phyloP scores from a whole-genome alignment of 1,140 invertebrate genomes.

The Ectropis grisescens region DNA sequence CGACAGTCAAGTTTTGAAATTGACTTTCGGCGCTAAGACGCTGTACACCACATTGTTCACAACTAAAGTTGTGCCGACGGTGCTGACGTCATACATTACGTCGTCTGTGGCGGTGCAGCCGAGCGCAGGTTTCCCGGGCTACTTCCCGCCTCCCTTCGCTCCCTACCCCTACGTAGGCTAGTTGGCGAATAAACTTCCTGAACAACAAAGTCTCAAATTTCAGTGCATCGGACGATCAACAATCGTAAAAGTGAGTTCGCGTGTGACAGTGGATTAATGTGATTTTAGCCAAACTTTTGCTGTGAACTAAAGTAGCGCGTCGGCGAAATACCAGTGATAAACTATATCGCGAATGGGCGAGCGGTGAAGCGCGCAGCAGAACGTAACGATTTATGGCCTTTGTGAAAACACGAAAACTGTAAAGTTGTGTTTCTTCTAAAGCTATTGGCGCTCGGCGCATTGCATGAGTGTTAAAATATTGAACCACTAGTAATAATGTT shows the following conservation, averaged over 20 bases:
- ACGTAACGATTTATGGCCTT: conserved; percentile 34
- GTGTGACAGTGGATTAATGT: too few species aligned
- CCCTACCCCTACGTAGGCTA: conserved; percentile 82
- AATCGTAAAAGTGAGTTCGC: too few species aligned
- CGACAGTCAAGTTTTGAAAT: conserved; percentile 84
- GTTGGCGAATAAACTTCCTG: too few species aligned
- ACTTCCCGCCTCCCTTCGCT: conserved; percentile 81
- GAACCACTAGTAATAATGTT: too few species aligned
- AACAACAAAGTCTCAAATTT: too few species aligned
- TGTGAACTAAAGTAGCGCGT: too few species aligned
- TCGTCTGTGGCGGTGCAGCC: conserved; percentile 82
- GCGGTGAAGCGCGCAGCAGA: conserved; percentile 26
- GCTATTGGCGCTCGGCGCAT: conserved; percentile 15
- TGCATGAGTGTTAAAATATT: too few species aligned
- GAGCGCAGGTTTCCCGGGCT: conserved; percentile 75
- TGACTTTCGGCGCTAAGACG: conserved; percentile 91
- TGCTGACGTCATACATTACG: conserved; percentile 85
- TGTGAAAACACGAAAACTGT: conserved; percentile 33
- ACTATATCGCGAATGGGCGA: conserved; percentile 39
- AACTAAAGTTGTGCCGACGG: conserved; percentile 86
- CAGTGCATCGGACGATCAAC: too few species aligned
- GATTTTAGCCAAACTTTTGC: too few species aligned
- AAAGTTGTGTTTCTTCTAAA: conserved; percentile 30
- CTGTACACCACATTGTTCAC: conserved; percentile 89
- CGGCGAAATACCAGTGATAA: conserved; percentile 16